Evolutionary conservation across 1,140 invertebrate genomes (phyloP).

Genomic region (Ostrea edulis): DNA sequence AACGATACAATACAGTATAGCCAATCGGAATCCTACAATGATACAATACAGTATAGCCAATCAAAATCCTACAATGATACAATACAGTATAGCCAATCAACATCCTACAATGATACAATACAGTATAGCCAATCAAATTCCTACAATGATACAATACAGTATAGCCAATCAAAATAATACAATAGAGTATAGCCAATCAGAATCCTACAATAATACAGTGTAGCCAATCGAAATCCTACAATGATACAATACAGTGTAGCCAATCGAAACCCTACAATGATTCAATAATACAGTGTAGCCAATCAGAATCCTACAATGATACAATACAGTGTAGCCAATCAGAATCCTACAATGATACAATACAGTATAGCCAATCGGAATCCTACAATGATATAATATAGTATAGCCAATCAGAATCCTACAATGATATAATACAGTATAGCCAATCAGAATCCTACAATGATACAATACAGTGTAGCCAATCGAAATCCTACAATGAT

Average conservation of each 20-base stretch:
- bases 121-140: conserved; percentile 89
- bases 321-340: conserved; percentile 85
- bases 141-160: conserved; percentile 51
- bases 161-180: too few species aligned
- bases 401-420: conserved; percentile 89
- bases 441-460: conserved; percentile 89
- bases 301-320: conserved; percentile 84
- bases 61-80: conserved; percentile 82
- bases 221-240: conserved; percentile 89
- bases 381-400: conserved; percentile 69
- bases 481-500: conserved; percentile 84
- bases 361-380: conserved; percentile 88
- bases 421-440: conserved; percentile 23
- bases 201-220: conserved; percentile 78
- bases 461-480: conserved; percentile 82
- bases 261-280: conserved; percentile 85
- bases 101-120: conserved; percentile 78
- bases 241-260: conserved; percentile 80
- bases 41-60: conserved; percentile 84
- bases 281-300: conserved; percentile 83
- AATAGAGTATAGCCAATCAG: conserved; percentile 95
- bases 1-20: conserved; percentile 76
- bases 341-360: conserved; percentile 81
- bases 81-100: conserved; percentile 86
- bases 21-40: conserved; percentile 87